A percentile compares a stretch with the other conserved stretches of the same genome.
These are phyloP conservation scores for Lithosia quadra DNA, from an alignment of 2,888 invertebrate genomes.

Conservation along the genomic window DNA sequence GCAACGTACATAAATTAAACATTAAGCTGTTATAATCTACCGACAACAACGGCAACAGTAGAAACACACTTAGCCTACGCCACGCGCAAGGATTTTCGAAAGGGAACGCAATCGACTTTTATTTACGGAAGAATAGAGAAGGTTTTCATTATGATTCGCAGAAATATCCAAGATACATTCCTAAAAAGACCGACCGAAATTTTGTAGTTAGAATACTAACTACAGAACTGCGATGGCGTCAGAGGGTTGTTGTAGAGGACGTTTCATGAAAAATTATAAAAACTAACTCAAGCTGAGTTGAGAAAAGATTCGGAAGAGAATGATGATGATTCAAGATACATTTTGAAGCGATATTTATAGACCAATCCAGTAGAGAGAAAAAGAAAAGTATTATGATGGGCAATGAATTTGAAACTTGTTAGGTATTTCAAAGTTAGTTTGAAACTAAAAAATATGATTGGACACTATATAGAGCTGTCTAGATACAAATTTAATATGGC, in stretches of 20 bases:
- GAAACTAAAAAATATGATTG: no score
- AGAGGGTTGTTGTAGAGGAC: background rate
- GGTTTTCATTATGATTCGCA: background rate
- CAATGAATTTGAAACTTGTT: no score
- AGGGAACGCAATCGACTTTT: constrained; percentile 32
- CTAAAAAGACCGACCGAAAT: background rate
- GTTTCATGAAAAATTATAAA: background rate
- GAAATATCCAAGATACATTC: background rate
- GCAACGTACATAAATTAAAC: constrained; percentile 50
- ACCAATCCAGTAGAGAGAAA: no score
- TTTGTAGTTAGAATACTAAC: no score
- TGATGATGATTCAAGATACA: no score
- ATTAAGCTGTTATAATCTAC: constrained; percentile 39
- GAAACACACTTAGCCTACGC: constrained; percentile 24
- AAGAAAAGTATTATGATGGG: no score
- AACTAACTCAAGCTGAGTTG: no score
- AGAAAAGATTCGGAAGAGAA: no score
- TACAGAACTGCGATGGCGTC: background rate
- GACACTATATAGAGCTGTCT: no score
- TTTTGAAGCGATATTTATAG: no score
- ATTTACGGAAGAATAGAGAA: constrained; percentile 3
- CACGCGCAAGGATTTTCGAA: constrained; percentile 44
- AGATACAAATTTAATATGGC: no score
- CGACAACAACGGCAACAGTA: constrained; percentile 25
- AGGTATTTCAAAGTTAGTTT: no score